Conservation (phyloP, 2,888 invertebrate genomes). For the Tachina grossa region DNA sequence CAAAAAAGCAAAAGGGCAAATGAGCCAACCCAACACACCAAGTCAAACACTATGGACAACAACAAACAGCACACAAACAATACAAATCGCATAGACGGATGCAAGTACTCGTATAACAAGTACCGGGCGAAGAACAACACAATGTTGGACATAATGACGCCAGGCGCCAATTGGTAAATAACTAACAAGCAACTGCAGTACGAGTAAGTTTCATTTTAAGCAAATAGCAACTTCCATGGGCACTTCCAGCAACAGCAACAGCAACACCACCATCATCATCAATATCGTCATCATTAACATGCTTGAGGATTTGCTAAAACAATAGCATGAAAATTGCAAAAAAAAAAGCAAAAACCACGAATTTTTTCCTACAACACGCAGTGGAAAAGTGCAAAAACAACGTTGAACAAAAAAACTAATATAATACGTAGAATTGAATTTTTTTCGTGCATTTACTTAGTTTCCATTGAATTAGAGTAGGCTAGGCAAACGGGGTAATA, state of each 20-base stretch:
- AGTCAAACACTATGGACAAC: constrained; percentile 60
- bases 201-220: constrained; percentile 35
- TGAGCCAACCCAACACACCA: constrained; percentile 61
- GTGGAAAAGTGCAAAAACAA: constrained; percentile 27
- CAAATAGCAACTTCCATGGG: constrained; percentile 36
- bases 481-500: constrained; percentile 52
- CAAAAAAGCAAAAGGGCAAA: constrained; percentile 68
- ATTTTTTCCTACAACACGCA: constrained; percentile 59
- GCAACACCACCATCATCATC: constrained; percentile 37
- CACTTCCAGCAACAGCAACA: constrained; percentile 39
- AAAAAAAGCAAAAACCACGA: constrained; percentile 54
- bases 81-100: constrained; percentile 62
- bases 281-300: constrained; percentile 44
- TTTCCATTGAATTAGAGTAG: constrained; percentile 66
- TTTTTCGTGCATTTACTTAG: constrained; percentile 21
- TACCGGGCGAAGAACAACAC: constrained; percentile 63
- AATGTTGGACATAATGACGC: constrained; percentile 75
- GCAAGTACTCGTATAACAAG: constrained; percentile 48
- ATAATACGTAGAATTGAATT: constrained; percentile 62
- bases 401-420: constrained; percentile 1
- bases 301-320: constrained; percentile 44
- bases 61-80: constrained; percentile 36
- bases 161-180: constrained; percentile 76
- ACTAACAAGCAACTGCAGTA: constrained; percentile 60
- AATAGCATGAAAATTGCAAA: constrained; percentile 35